These are phyloP conservation scores for Charadrius vociferus DNA, from an alignment of 2,113 vertebrate genomes.

Conservation along the genomic window DNA sequence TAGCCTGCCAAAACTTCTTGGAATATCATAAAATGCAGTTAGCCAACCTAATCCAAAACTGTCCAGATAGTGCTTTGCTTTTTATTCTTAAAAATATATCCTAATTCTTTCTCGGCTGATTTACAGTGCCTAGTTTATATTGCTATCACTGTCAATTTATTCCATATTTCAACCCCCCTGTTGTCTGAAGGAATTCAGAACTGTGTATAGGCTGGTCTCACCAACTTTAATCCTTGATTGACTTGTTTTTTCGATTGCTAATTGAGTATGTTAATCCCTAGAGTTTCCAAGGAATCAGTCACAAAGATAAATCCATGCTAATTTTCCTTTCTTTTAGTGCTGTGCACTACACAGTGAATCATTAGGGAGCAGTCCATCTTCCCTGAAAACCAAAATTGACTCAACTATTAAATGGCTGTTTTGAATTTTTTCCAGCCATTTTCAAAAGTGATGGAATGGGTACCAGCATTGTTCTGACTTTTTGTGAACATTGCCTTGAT, in stretches of 20 bases:
- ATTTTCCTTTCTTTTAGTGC: neutral
- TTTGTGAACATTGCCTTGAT: neutral
- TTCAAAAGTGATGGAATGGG: neutral
- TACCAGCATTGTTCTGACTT: neutral
- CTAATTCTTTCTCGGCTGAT: neutral
- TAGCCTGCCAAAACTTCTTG: neutral
- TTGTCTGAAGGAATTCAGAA: slow-evolving; percentile 31
- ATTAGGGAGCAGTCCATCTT: neutral
- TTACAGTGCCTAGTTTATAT: neutral
- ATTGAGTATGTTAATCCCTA: slow-evolving; percentile 33
- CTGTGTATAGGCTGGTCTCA: neutral
- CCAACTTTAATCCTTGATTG: neutral
- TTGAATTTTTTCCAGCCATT: neutral
- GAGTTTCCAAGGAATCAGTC: neutral
- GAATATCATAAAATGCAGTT: neutral
- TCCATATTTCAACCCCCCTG: neutral
- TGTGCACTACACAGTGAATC: neutral
- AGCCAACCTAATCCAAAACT: neutral
- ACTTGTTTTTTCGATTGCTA: slow-evolving; percentile 10
- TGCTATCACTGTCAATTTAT: neutral
- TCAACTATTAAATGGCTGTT: neutral
- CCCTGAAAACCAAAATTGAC: neutral
- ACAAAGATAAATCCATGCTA: neutral
- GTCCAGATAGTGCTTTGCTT: neutral
- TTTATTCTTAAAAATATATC: slow-evolving; percentile 7